Base-by-base conservation (phyloP, 1,140 invertebrate genomes). In the Ericerus pela region DNA sequence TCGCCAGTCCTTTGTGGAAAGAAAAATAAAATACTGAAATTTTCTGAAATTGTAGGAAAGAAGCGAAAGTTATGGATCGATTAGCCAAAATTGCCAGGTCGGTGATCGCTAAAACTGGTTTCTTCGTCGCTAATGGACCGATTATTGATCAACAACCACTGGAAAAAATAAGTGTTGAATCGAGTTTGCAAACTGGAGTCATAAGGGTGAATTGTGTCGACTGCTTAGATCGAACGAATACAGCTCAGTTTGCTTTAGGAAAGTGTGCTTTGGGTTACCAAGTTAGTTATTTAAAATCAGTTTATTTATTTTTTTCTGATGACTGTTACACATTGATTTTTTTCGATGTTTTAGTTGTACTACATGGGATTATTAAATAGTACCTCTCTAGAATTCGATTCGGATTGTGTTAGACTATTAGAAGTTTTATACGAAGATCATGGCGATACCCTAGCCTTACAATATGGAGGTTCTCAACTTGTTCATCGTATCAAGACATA, bases 201-300 rank as follows among this genome's bases (percentile, higher is more conserved):
- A 87, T 96, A 2, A 75, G 96, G 58, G 95, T 96, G 0, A 99
- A 99, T 74, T 99, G 96, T 73, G 95, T 99, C 0, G 96, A 99
- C 70, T 99, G 96, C 69, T 75, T 99, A 29, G 96, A 99, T 74
- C 76, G 96, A 61, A 99, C 96, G 2, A 99, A 99, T 69, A 99
- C 96, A 0, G 96, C 95, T 0, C 96, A 99, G 72, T 99, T 98
- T 76, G 92, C 90, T n/a, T 82, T 99, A 61, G 95, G 94, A 12
- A 96, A 95, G 71, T 92, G 87, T 71, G 95, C 92, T 2, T 70
- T 99, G 22, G 92, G 84, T 1, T 83, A 85, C 71, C 90, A 90
- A 74, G 80, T 88, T 65, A 66, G 65, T 56, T 30, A 47, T 22
- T 12, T 47, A 24, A 24, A 2, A 22, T 2, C 11, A 47, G 20